Evolutionary conservation across 2,113 vertebrate genomes (phyloP).

Genomic region (Orycteropus afer): DNA sequence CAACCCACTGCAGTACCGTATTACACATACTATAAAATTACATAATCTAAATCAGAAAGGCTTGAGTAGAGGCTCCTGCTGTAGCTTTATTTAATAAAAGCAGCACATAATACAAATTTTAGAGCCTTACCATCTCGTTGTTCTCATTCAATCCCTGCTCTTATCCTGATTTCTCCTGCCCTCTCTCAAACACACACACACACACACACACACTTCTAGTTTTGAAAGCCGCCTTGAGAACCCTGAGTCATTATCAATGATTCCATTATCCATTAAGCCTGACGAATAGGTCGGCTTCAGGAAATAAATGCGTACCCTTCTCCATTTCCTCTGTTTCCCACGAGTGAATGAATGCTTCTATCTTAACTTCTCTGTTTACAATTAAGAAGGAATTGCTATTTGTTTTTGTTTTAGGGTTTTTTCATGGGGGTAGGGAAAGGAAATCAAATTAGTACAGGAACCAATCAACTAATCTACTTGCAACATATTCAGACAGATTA

Average conservation of each 20-base stretch:
- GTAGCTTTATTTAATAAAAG: not conserved
- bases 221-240: slow-evolving; percentile 50
- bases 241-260: slow-evolving; percentile 65
- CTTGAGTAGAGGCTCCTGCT: not conserved
- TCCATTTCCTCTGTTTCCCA: slow-evolving; percentile 44
- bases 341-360: slow-evolving; percentile 55
- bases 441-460: slow-evolving; percentile 45
- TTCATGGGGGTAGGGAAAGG: slow-evolving; percentile 12
- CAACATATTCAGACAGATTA: not conserved
- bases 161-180: not conserved
- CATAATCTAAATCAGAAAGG: not conserved
- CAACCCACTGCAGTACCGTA: not conserved
- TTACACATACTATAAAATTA: not conserved
- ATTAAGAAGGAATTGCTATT: slow-evolving; percentile 1
- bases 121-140: not conserved
- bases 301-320: slow-evolving; percentile 56
- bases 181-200: not conserved
- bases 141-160: not conserved
- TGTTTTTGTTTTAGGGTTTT: not conserved
- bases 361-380: slow-evolving; percentile 57
- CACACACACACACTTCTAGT: not conserved
- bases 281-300: slow-evolving; percentile 61
- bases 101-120: not conserved
- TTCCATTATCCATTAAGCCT: slow-evolving; percentile 66
- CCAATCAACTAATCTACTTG: not conserved